These are phyloP conservation scores for Rapana venosa DNA, from an alignment of 2,888 invertebrate genomes.

Conservation along the genomic window DNA sequence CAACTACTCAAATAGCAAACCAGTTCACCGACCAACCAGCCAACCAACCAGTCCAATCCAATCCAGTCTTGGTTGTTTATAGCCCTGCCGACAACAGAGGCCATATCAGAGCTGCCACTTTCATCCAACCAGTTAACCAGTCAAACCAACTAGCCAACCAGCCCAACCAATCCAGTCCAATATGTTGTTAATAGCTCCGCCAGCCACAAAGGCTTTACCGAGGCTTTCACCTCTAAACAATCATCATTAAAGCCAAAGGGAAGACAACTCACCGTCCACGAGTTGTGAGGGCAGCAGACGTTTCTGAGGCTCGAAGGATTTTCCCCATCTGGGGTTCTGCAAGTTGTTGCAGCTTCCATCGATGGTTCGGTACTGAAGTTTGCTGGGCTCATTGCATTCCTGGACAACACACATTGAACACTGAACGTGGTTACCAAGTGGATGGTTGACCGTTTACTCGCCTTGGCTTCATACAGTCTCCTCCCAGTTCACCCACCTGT, in stretches of 20 bases:
- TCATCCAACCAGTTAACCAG: too few relatives aligned
- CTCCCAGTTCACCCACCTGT: background rate
- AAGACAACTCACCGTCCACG: constrained; percentile 30
- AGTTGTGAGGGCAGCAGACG: constrained; percentile 22
- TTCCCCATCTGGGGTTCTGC: constrained; percentile 37
- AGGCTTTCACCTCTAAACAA: too few relatives aligned
- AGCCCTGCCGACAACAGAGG: too few relatives aligned
- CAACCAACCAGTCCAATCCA: background rate
- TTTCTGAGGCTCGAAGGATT: constrained; percentile 38
- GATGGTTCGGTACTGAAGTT: constrained; percentile 35
- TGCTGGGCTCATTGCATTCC: background rate
- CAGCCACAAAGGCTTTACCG: too few relatives aligned
- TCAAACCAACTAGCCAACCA: too few relatives aligned
- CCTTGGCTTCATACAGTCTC: too few relatives aligned
- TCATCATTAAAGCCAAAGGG: background rate
- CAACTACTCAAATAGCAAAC: too few relatives aligned
- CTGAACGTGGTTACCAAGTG: background rate
- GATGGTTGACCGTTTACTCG: too few relatives aligned
- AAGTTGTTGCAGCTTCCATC: constrained; percentile 44
- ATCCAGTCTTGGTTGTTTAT: too few relatives aligned
- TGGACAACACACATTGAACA: background rate
- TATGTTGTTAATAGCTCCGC: too few relatives aligned
- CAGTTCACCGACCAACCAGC: background rate
- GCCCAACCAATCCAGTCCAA: too few relatives aligned
- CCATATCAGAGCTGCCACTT: too few relatives aligned